Conservation (phyloP, 2,888 invertebrate genomes). For the Penaeus monodon region DNA sequence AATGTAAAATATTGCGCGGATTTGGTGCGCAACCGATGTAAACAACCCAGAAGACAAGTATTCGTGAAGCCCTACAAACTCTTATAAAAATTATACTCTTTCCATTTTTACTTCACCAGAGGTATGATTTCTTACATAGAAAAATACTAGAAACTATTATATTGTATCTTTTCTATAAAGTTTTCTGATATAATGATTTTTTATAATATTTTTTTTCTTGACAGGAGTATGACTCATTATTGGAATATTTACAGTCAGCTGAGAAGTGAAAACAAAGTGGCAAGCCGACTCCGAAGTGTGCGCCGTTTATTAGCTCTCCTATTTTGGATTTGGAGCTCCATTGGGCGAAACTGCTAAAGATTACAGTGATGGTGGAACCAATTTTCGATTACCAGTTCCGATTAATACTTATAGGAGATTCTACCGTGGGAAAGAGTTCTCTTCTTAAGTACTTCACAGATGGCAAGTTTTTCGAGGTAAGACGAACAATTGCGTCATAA, state of each 20-base stretch:
- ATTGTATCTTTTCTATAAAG: background rate
- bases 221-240: constrained; percentile 27
- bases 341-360: background rate
- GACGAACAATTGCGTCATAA: constrained; percentile 9
- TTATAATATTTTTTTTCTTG: background rate
- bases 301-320: background rate
- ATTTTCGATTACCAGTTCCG: constrained; percentile 97
- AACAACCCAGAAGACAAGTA: background rate
- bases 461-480: constrained; percentile 92
- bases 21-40: background rate
- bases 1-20: constrained; percentile 14
- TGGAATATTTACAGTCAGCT: constrained; percentile 62
- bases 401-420: constrained; percentile 97
- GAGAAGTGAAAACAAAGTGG: constrained; percentile 43
- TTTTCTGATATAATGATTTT: background rate
- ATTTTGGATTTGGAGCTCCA: background rate
- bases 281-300: background rate
- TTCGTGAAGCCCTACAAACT: too few species aligned
- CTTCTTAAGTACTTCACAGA: constrained; percentile 92
- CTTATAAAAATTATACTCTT: too few species aligned
- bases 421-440: constrained; percentile 97
- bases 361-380: constrained; percentile 84
- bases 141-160: background rate
- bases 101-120: background rate
- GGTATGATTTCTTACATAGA: too few species aligned